A percentile compares a stretch with the other conserved stretches of the same genome.
Conservation (phyloP, 1,140 invertebrate species). For the Antheraea pernyi region DNA sequence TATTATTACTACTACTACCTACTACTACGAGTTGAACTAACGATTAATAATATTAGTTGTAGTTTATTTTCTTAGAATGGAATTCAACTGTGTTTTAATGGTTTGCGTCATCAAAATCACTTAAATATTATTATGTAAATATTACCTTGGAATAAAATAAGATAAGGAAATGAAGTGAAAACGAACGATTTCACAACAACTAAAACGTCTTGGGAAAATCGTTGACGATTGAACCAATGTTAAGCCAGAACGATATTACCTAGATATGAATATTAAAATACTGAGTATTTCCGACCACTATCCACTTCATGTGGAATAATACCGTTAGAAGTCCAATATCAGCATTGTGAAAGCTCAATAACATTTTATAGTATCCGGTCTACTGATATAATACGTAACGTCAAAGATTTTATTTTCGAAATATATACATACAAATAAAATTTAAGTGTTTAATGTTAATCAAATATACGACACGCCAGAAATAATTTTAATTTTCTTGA, state of each 20-base stretch:
- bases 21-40: too few relatives aligned
- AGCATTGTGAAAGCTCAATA: constrained; percentile 35
- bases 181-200: not conserved
- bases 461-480: not conserved
- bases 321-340: constrained; percentile 41
- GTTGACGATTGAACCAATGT: not conserved
- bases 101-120: too few relatives aligned
- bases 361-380: constrained; percentile 33
- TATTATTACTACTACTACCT: too few relatives aligned
- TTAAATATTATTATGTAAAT: too few relatives aligned
- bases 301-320: constrained; percentile 25
- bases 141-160: not conserved
- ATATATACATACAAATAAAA: not conserved
- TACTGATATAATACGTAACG: not conserved
- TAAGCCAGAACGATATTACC: not conserved
- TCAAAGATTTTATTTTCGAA: not conserved
- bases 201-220: not conserved
- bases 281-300: constrained; percentile 10
- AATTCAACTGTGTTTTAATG: too few relatives aligned
- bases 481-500: not conserved
- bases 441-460: not conserved
- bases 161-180: not conserved
- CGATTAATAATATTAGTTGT: too few relatives aligned
- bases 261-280: constrained; percentile 2
- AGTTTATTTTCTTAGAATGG: too few relatives aligned